Conservation (phyloP, 1,140 invertebrate species). For the Ptiloglossa arizonensis region DNA sequence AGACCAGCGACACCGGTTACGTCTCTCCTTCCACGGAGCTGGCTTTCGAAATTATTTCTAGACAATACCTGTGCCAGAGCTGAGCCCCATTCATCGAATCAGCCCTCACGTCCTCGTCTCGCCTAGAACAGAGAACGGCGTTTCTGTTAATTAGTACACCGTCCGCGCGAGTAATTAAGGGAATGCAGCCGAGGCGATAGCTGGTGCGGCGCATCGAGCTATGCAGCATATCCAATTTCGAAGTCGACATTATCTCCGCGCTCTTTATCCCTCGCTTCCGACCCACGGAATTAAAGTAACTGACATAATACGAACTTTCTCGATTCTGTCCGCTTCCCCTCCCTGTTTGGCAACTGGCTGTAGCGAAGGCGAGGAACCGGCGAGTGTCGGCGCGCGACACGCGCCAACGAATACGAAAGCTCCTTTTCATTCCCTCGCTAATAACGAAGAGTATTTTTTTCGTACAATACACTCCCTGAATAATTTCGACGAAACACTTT, state of each 20-base stretch:
- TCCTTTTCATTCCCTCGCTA: neutral
- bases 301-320: neutral
- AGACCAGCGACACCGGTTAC: neutral
- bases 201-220: neutral
- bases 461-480: no score
- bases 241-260: constrained; percentile 30
- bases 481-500: neutral
- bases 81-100: constrained; percentile 58
- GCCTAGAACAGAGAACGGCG: constrained; percentile 57
- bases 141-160: constrained; percentile 60
- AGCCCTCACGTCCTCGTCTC: constrained; percentile 60
- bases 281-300: constrained; percentile 3
- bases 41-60: constrained; percentile 58
- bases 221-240: constrained; percentile 46
- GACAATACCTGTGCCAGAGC: constrained; percentile 62
- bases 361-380: neutral
- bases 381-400: neutral
- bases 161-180: constrained; percentile 56
- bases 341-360: neutral
- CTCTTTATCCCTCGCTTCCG: constrained; percentile 1
- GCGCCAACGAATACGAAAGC: neutral
- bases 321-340: neutral
- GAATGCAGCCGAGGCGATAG: constrained; percentile 40
- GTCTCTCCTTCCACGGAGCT: neutral
- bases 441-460: no score